A percentile compares a stretch with the other conserved stretches of the same genome.
These are phyloP conservation scores for Ophthalmolycus amberensis DNA, from an alignment of 2,113 vertebrate genomes.

Conservation along the genomic window DNA sequence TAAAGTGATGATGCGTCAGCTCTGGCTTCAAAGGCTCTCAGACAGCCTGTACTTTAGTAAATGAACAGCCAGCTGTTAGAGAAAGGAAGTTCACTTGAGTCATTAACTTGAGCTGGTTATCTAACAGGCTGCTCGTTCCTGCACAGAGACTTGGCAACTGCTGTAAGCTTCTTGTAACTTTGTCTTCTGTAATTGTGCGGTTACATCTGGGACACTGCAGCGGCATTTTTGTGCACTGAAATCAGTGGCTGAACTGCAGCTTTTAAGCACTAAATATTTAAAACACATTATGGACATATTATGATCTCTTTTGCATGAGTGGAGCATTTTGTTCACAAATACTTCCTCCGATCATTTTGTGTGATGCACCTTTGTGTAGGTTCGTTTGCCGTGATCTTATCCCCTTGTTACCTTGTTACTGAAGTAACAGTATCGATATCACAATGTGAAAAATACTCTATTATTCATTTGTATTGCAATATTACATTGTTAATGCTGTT, in stretches of 20 bases:
- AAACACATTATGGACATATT: conserved; percentile 23
- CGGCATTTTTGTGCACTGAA: conserved; percentile 60
- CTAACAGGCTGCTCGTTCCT: conserved; percentile 52
- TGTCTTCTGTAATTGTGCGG: conserved; percentile 39
- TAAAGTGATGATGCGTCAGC: conserved; percentile 28
- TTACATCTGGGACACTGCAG: conserved; percentile 55
- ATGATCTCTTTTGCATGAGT: conserved; percentile 37
- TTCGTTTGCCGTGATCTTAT: neutral
- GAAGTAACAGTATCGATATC: neutral
- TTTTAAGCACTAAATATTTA: conserved; percentile 10
- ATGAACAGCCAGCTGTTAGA: conserved; percentile 17
- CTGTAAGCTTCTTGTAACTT: conserved; percentile 22
- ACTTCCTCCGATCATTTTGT: neutral
- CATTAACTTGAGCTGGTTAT: conserved; percentile 64
- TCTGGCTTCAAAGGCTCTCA: conserved; percentile 53
- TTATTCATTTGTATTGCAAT: neutral
- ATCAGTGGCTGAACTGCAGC: conserved; percentile 54
- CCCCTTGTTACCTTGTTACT: too few relatives aligned
- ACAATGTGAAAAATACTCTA: neutral
- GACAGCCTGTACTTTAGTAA: conserved; percentile 46
- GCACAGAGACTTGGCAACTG: conserved; percentile 37
- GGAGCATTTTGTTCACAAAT: conserved; percentile 4
- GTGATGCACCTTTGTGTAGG: neutral
- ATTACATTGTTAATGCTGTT: neutral
- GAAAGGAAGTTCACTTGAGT: conserved; percentile 52